Evolutionary conservation across 2,113 vertebrate species (phyloP), one percentile per base, ranked within the genome.

Genomic region (Anser cygnoides): DNA sequence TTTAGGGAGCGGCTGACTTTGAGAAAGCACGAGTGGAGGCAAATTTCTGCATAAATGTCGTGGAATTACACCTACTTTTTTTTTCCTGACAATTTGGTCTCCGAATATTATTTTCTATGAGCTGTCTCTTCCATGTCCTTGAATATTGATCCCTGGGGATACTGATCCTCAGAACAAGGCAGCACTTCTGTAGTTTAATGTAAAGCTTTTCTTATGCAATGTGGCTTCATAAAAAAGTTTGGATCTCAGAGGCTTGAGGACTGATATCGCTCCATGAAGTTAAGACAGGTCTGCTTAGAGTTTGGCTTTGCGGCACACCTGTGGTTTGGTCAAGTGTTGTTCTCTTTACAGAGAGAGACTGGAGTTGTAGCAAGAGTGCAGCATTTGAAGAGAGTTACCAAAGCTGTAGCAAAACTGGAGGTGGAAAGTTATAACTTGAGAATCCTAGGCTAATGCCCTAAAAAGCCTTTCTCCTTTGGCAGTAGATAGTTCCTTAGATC

Each of bases 321-420:
- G 37, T 8, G 74, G 37, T 20, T 46, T 44, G 10, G 8, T 11
- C 62, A 10, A 22, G 41, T 16, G 3, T 19, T 9, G 46, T 23
- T 28, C 21, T 28, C 35, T 23, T 16, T 8, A 21, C 31, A 31
- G 70, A 17, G 9, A 6, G 63, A 19, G 55, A 9, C 1, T 16
- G n/a, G 52, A 2, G 6, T n/a, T 31, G 6, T 5, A 9, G 54
- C 2, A 4, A 19, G 35, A 7, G 6, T 33, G 35, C 63, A 6
- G 14, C 63, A 46, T 41, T 41, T 19, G 3, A 19, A 7, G 13
- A 29, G 35, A 37, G 39, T 23, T 10, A 43, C 44, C 4, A 14
- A 8, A 12, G 44, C 29, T 16, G 12, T 13, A 41, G 73, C 62
- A 68, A 29, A 59, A 14, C 43, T 54, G 55, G 73, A 35, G 49